These are phyloP conservation scores for Stigmatopora nigra DNA, from an alignment of 2,113 vertebrate genomes.

Conservation along the genomic window DNA sequence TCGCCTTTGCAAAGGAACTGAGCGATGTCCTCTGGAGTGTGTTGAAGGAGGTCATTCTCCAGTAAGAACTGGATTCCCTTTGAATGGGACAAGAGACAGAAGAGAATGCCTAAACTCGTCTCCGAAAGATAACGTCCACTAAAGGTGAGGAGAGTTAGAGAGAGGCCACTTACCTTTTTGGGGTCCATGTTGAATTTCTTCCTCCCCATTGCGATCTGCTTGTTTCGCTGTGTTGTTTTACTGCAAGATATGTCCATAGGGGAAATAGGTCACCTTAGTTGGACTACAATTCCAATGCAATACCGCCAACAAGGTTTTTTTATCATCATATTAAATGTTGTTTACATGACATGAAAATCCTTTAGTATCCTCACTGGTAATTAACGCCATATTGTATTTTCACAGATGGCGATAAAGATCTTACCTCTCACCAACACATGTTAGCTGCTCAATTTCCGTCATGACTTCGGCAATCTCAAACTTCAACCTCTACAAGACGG, in stretches of 20 bases:
- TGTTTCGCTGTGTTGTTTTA: slow-evolving; percentile 95
- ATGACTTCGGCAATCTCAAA: slow-evolving; percentile 97
- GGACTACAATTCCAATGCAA: not conserved
- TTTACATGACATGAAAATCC: too few species aligned
- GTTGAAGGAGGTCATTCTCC: slow-evolving; percentile 94
- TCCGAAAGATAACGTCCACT: not conserved
- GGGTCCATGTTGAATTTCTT: slow-evolving; percentile 99
- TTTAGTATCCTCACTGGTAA: not conserved
- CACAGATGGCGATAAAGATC: slow-evolving; percentile 7
- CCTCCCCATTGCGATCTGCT: slow-evolving; percentile 95
- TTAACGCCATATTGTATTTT: not conserved
- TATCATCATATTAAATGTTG: too few species aligned
- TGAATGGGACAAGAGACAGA: slow-evolving; percentile 14
- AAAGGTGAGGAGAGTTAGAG: not conserved
- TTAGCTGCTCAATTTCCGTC: slow-evolving; percentile 96
- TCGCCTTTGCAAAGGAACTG: slow-evolving; percentile 99
- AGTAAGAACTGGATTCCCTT: slow-evolving; percentile 97
- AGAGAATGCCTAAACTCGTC: not conserved
- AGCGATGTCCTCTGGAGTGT: slow-evolving; percentile 90
- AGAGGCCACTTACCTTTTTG: slow-evolving; percentile 78
- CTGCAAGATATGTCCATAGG: slow-evolving; percentile 55
- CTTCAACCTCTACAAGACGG: slow-evolving; percentile 82
- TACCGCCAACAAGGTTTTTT: not conserved
- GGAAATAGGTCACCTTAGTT: not conserved
- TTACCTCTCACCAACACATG: slow-evolving; percentile 90